Evolutionary conservation across 2,113 vertebrate species (phyloP), one percentile per base, ranked within the genome.

Genomic region (Haliaeetus leucogaster): DNA sequence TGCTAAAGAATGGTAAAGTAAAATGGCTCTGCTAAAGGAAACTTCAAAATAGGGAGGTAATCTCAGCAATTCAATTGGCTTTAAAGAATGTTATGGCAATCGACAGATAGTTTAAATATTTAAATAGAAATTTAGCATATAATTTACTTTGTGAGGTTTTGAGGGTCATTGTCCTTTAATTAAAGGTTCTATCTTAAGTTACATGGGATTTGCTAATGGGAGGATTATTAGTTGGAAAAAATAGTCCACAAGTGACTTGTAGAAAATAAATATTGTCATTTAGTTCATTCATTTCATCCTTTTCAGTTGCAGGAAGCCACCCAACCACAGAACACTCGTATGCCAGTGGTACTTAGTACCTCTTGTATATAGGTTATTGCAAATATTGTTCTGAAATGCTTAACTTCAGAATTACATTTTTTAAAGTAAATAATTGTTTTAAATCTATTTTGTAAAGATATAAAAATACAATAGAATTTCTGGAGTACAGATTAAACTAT

Each of bases 361-460:
- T 98, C 98, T 98, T 99, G 98, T 99, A 98, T 98, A 99, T 99
- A 99, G 97, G 98, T 98, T 98, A 98, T 98, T 98, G 98, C 98
- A 99, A 98, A 98, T 98, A 98, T 98, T 98, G 98, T 98, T 99
- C 98, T 98, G 98, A 99, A 98, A 98, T 98, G 98, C 98, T 98
- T 98, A 98, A 98, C 97, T 99, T 99, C 98, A 98, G 97, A 98
- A 98, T 98, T 98, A 98, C 98, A 97, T 98, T 99, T 98, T 98
- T 98, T 98, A 98, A 98, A 98, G 98, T 98, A 98, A 98, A 98
- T 98, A 98, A 98, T 98, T 99, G 98, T 99, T 98, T 98, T 98
- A 99, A 99, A 99, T 99, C 98, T 99, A 99, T 99, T 99, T 99
- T 99, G 99, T 99, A 99, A 99, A 99, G 98, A 98, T 98, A 98